Base-by-base conservation (phyloP, 2,888 invertebrate species). In the Drosophila percnosoma region DNA sequence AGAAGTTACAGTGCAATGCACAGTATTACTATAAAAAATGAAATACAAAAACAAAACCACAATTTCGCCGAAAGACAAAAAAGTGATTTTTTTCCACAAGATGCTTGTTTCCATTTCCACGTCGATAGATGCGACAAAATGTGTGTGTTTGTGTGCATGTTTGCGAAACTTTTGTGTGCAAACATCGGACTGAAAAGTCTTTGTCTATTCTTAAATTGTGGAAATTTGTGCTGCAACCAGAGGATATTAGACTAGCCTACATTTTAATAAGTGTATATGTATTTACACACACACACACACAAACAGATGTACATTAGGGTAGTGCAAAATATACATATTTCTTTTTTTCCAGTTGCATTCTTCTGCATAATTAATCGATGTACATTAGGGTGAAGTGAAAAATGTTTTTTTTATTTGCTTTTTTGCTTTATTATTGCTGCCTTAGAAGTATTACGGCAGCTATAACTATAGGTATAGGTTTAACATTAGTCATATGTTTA, bases 11-110 rank as follows among this genome's bases (percentile, higher is more conserved):
- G 73, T 82, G 49, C 62, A 74, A 57, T 58, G 60, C 60, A 79
- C 54, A 67, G 52, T 42, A 71, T 38, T 65, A 68, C 69, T 60
- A 78, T 75, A 83, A 83, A 80, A 83, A 68, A 33, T 31, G 63
- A 78, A 83, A 82, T 74, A 75, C 68, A 65, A 71, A 77, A 81
- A 75, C 73, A 77, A 81, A 78, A 79, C 78, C 70, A 79, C 60
- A 75, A 84, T 86, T 78, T 80, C 24, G 73, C 80, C 84, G 70
- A 71, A 77, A 82, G 83, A 82, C 76, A 82, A 83, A 76, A 81
- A 80, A 72, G 42, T 73, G 36, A 71, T 67, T 75, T 49, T 73
- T 67, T 79, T 69, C 54, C 58, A 58, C 68, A 77, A 78, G 78
- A 78, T 75, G 71, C 65, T 65, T 18, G 58, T 49, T 65, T 78